Evolutionary conservation across 2,113 vertebrate species (phyloP).

Genomic region (Chinchilla lanigera): DNA sequence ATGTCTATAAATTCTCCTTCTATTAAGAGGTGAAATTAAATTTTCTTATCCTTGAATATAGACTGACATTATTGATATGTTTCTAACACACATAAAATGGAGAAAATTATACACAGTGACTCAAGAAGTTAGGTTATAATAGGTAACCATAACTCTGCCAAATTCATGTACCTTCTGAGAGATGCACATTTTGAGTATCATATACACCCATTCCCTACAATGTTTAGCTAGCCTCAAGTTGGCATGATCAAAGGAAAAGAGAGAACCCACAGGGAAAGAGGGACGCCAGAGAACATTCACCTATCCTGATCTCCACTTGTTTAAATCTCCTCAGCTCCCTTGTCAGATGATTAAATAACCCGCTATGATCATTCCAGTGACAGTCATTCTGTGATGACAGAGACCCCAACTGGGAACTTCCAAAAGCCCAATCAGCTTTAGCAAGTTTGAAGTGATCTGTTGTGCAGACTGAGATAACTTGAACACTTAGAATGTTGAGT

Average conservation of each 20-base stretch:
- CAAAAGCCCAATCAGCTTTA: not conserved
- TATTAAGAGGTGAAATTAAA: not conserved
- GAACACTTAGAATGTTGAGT: not conserved
- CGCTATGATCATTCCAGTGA: not conserved
- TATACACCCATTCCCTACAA: not conserved
- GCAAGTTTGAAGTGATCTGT: not conserved
- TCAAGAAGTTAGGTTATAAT: not conserved
- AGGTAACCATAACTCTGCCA: not conserved
- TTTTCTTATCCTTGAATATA: not conserved
- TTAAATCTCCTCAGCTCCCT: not conserved
- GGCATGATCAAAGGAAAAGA: not conserved
- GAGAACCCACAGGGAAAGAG: not conserved
- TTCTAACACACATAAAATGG: not conserved
- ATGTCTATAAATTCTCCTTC: not conserved
- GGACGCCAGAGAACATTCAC: not conserved
- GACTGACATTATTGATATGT: not conserved
- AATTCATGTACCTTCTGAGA: not conserved
- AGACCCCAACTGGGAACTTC: not conserved
- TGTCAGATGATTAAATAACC: not conserved
- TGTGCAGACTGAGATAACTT: not conserved
- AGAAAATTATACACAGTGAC: not conserved
- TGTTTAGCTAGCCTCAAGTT: not conserved
- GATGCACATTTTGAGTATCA: not conserved
- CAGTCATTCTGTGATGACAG: not conserved
- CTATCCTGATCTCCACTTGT: not conserved